These are phyloP conservation scores for Myripristis jacobus DNA, from an alignment of 2,797 vertebrate genomes.

Conservation along the genomic window DNA sequence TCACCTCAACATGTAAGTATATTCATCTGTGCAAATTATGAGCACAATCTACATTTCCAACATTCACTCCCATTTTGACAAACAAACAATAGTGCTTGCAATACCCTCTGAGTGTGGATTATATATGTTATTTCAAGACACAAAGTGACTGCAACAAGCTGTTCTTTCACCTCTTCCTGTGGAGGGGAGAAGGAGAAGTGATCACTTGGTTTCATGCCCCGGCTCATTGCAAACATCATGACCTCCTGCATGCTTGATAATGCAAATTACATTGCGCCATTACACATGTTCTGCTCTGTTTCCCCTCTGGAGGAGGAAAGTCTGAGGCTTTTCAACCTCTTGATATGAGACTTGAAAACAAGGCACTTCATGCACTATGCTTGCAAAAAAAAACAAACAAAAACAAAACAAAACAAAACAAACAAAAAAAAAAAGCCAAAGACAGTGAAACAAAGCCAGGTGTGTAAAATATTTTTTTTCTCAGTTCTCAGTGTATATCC, in stretches of 20 bases:
- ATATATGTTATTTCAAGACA: conserved; percentile 60
- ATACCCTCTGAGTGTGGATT: neutral
- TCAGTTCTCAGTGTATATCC: too few species aligned
- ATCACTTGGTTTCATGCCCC: conserved; percentile 62
- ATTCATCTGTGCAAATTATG: too few species aligned
- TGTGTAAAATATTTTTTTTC: too few species aligned
- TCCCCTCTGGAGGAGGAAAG: conserved; percentile 49
- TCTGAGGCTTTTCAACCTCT: conserved; percentile 4
- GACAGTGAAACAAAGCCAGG: too few species aligned
- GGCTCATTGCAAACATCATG: conserved; percentile 57
- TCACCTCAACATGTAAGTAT: too few species aligned
- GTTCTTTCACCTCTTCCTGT: conserved; percentile 61
- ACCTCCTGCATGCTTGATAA: conserved; percentile 67
- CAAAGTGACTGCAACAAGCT: conserved; percentile 67
- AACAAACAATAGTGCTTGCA: too few species aligned
- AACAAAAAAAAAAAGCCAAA: too few species aligned
- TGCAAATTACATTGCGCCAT: conserved; percentile 70
- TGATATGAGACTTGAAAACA: neutral
- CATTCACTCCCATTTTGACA: too few species aligned
- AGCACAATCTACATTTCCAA: neutral
- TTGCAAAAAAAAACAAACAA: neutral
- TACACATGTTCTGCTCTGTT: conserved; percentile 27
- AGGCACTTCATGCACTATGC: too few species aligned
- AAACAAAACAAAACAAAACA: neutral
- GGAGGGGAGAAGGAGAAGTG: conserved; percentile 77